Evolutionary conservation across 2,113 vertebrate genomes (phyloP), one percentile per base, ranked within the genome.

Genomic region (Echinops telfairi): DNA sequence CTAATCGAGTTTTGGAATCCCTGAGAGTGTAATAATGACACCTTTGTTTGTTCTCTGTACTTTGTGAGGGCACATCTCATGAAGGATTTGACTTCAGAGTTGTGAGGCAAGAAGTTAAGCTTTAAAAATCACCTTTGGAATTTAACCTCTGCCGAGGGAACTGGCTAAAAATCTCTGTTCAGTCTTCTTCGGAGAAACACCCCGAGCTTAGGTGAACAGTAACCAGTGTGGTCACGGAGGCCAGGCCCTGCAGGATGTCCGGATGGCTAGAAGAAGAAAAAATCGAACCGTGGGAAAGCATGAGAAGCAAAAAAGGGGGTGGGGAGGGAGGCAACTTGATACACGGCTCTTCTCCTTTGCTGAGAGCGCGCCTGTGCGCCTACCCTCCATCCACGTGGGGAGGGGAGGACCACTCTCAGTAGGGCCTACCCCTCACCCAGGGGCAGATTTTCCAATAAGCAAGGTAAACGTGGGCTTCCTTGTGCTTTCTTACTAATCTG

Each of bases 61-160:
- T 79, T 76, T 81, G 92, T 62, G 86, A 91, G 40, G 70, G 58
- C 33, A 58, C 33, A 60, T 83, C 89, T 86, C 10, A 2, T 82
- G 79, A 77, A 94, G 83, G 92, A 66, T 96, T 95, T 94, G 75
- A 58, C 86, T 88, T 92, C 57, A 88, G 11, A 76, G 76, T 92
- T 83, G 40, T 76, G 87, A 87, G 91, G 80, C 40, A 29, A 91
- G 83, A 83, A 79, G 43, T 76, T 53, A 23, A 79, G 88, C 83
- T 93, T 91, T 62, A 47, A 85, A 88, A 95, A 96, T 88, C 88
- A 93, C 68, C 83, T 94, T 90, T 93, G 94, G 94, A 95, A 95
- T 94, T 92, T 91, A 77, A 70, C 33, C 80, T 86, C 70, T 31
- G 10, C 70, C 53, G 17, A 83, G 71, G 92, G 31, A 83, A 36